Percentiles rank a stretch among this genome's conserved stretches.
phyloP scores from a whole-genome alignment of 2,113 vertebrate genomes.

The Thunnus thynnus region DNA sequence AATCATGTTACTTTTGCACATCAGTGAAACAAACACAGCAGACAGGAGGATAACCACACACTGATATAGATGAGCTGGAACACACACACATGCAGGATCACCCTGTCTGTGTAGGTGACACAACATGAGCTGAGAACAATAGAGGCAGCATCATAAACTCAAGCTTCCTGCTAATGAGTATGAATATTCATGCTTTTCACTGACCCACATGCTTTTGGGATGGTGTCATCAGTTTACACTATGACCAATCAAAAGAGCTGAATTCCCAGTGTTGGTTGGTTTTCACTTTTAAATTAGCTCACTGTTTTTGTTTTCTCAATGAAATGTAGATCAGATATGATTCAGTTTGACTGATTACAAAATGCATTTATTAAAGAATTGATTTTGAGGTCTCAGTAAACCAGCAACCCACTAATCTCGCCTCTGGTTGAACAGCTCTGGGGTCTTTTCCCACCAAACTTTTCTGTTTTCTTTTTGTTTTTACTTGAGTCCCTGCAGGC shows the following conservation, averaged over 20 bases:
- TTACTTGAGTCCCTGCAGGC: constrained; percentile 21
- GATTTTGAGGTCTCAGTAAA: not conserved
- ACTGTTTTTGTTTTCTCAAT: not conserved
- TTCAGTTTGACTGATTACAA: not conserved
- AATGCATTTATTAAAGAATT: not conserved
- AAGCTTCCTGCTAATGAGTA: constrained; percentile 35
- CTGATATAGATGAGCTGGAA: not conserved
- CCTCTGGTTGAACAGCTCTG: not conserved
- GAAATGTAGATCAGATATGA: not conserved
- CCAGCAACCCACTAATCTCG: not conserved
- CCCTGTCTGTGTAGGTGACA: not conserved
- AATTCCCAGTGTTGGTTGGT: not conserved
- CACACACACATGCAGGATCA: not conserved
- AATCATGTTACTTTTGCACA: not conserved
- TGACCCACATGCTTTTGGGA: constrained; percentile 44
- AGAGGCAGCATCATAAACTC: not conserved
- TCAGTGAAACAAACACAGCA: not conserved
- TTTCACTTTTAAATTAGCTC: not conserved
- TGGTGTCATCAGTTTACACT: constrained; percentile 20
- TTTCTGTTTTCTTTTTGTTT: constrained; percentile 18
- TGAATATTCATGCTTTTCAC: constrained; percentile 38
- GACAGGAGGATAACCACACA: not conserved
- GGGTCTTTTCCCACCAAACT: constrained; percentile 49
- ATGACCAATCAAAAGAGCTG: not conserved
- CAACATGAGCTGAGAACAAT: constrained; percentile 13